Evolutionary conservation across 1,140 invertebrate species (phyloP), one percentile per base, ranked within the genome.

Genomic region (Bactericera cockerelli): DNA sequence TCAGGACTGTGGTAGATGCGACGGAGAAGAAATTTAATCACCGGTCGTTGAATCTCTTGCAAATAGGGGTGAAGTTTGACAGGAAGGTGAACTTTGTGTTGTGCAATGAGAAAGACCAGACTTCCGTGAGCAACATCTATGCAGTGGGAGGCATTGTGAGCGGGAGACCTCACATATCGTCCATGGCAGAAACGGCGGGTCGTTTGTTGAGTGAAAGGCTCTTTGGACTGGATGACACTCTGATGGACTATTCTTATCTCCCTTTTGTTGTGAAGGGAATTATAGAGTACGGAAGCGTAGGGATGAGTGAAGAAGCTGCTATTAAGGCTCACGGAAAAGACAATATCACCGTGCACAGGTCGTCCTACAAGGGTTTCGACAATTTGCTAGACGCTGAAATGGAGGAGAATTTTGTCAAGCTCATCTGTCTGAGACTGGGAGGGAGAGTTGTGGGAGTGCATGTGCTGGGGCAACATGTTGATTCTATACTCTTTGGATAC

Each of bases 201-300:
- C 42, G 42, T 6, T n/a, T 49, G 42, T 4, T 49, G 6, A 49
- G 68, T 19, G 62, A 77, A 72, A 70, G 75, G 57, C 57, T 75
- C 26, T 70, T 65, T 62, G 65, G 63, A 4, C 14, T 65, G 63
- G 19, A 53, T 56, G 22, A 63, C 49, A 16, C 33, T 1, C 28
- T 68, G 25, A 61, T 64, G 58, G 78, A 83, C 63, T 83, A 83
- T 62, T 65, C 67, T 13, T 76, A 77, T 65, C 72, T 84, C 26
- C 76, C 83, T n/a, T 84, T 82, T 2, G 83, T 82, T 26, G 81
- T 85, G 0, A 85, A 85, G 66, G 86, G 82, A 14, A 81, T 82
- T 1, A 56, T 83, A 11, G 83, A 85, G 68, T 85, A 85, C 67
- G 81, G 82, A 2, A 72, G 70, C 64, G 76, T 79, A 63, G 83